Percentiles rank a stretch among this genome's conserved stretches.
These are phyloP conservation scores for Lamellibrachia columna DNA, from an alignment of 2,888 invertebrate species.

Conservation along the genomic window DNA sequence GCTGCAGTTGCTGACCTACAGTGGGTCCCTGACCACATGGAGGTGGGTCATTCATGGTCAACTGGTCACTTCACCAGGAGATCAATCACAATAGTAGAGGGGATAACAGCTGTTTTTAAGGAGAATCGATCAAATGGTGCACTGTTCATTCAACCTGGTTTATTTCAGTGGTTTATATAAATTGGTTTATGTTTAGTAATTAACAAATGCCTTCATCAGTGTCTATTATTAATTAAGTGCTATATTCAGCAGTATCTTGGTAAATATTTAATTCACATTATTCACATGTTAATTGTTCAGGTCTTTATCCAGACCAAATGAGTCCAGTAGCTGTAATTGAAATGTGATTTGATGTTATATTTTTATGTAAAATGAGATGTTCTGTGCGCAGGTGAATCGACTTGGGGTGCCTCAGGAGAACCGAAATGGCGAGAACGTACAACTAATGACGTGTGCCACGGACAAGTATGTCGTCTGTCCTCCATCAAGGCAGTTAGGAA, in stretches of 20 bases:
- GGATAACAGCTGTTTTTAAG: background rate
- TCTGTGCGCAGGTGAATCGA: conserved; percentile 54
- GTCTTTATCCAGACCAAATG: background rate
- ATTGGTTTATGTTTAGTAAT: no score
- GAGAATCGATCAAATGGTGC: background rate
- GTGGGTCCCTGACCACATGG: conserved; percentile 66
- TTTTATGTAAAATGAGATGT: background rate
- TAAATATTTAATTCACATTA: no score
- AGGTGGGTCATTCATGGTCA: conserved; percentile 47
- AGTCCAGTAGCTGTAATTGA: background rate
- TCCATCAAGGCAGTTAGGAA: no score
- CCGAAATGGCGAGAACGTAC: conserved; percentile 53
- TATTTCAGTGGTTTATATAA: background rate
- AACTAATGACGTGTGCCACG: conserved; percentile 63
- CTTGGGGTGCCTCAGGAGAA: conserved; percentile 65
- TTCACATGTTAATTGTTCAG: no score
- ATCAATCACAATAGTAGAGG: no score
- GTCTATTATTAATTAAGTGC: no score
- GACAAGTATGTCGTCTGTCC: conserved; percentile 54
- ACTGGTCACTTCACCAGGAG: background rate
- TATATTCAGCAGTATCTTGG: background rate
- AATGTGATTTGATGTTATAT: conserved; percentile 14
- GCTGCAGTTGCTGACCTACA: conserved; percentile 63
- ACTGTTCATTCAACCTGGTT: background rate
- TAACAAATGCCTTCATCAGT: no score